Evolutionary conservation across 2,113 vertebrate species (phyloP), one percentile per base, ranked within the genome.

Genomic region (Bufo bufo): DNA sequence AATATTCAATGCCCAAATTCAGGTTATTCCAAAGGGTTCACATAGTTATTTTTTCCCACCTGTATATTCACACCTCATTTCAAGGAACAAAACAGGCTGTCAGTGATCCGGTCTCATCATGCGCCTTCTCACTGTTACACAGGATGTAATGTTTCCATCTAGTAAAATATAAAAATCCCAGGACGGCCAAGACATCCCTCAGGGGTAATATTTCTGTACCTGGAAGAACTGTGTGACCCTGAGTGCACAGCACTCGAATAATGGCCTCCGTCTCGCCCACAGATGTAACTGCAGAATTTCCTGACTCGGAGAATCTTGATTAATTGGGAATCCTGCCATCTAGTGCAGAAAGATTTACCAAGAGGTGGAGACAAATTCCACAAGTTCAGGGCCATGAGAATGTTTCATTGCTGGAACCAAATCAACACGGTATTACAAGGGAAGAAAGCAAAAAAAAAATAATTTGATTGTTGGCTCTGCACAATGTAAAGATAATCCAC

Each of bases 191-290:
- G 13, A 3, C 72, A n/a, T 16, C 72, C 47, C 4, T 14, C 75
- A 52, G 33, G 50, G 10, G 20, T 33, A 13, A 13, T 43, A 80
- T 80, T 33, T 33, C 54, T 80, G n/a, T 4, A 8, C 19, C 11
- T 13, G 47, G 3, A 6, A n/a, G 10, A n/a, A 14, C 23, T 20
- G 6, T 11, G 9, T 23, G 4, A 49, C 20, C 80, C 80, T 59
- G n/a, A n/a, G n/a, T n/a, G n/a, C n/a, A n/a, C n/a, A n/a, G 33
- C 77, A 80, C 77, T 43, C 23, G 33, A 58, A 80, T 80, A 59
- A 33, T 43, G 20, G n/a, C 52, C 20, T 80, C 11, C 23, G 12
- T 58, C 77, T 58, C n/a, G n/a, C n/a, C 13, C 5, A 56, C 56
- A 61, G 80, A 49, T 12, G 23, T n/a, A 3, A 12, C 43, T 65